Evolutionary conservation across 1,140 invertebrate species (phyloP).

Genomic region (Mya arenaria): DNA sequence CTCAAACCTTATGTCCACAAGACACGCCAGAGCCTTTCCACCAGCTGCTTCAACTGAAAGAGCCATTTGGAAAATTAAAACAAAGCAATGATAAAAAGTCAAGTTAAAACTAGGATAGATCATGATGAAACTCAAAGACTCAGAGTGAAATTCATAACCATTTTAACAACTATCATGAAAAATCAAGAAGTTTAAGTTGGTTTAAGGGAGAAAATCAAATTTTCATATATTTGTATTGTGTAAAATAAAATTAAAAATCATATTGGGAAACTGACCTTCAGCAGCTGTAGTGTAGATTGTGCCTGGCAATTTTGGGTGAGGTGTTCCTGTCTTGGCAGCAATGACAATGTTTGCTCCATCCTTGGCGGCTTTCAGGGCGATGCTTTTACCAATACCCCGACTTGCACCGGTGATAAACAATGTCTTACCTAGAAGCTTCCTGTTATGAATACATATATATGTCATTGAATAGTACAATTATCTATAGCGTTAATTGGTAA

Average conservation of each 20-base stretch:
- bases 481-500: too few relatives aligned
- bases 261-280: conserved; percentile 89
- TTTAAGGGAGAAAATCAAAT: neutral
- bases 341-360: conserved; percentile 97
- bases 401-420: conserved; percentile 98
- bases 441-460: too few relatives aligned
- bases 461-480: too few relatives aligned
- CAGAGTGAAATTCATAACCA: too few relatives aligned
- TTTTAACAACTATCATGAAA: too few relatives aligned
- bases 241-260: too few relatives aligned
- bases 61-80: too few relatives aligned
- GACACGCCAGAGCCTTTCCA: conserved; percentile 94
- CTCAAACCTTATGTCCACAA: conserved; percentile 95
- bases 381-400: conserved; percentile 98
- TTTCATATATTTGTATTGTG: neutral
- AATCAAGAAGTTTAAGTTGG: too few relatives aligned
- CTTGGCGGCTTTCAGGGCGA: conserved; percentile 88
- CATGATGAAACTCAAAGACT: too few relatives aligned
- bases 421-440: conserved; percentile 90
- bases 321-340: conserved; percentile 97
- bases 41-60: conserved; percentile 93
- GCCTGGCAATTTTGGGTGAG: conserved; percentile 98
- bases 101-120: too few relatives aligned
- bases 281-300: conserved; percentile 98
- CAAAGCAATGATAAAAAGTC: too few relatives aligned